Percentiles rank a stretch among this genome's conserved stretches.
These are phyloP conservation scores for Petroica traversi DNA, from an alignment of 2,113 vertebrate genomes.

Conservation along the genomic window DNA sequence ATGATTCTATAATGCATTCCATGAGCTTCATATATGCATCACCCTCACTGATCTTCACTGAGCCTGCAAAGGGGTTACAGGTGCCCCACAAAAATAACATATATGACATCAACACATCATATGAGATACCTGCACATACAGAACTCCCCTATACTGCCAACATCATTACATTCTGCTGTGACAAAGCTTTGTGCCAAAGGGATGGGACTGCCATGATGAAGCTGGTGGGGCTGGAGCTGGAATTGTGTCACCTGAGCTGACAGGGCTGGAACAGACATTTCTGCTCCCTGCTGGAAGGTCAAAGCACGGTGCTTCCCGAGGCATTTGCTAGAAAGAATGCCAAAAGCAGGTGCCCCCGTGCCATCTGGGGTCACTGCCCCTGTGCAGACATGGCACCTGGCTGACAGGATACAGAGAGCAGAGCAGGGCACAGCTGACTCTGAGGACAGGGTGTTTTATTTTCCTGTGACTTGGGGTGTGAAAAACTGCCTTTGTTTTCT, in stretches of 20 bases:
- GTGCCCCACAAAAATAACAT: background rate
- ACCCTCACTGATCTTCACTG: background rate
- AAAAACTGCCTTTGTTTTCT: background rate
- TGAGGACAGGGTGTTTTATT: background rate
- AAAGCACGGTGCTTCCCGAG: fast-evolving
- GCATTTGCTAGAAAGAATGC: background rate
- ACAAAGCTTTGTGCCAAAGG: background rate
- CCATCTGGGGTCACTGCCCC: background rate
- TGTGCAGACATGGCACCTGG: fast-evolving
- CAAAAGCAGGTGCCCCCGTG: background rate
- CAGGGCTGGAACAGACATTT: fast-evolving
- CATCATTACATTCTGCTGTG: background rate
- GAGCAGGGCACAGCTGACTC: background rate
- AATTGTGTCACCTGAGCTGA: background rate
- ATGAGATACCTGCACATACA: background rate
- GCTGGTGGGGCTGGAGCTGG: background rate
- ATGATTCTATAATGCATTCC: background rate
- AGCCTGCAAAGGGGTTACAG: background rate
- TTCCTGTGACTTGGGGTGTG: background rate
- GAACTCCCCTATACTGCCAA: background rate
- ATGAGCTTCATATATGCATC: fast-evolving
- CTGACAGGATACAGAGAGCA: fast-evolving
- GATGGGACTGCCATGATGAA: fast-evolving
- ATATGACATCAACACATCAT: background rate
- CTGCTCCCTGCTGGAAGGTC: background rate